Evolutionary conservation across 2,888 invertebrate species (phyloP).

Genomic region (Corbicula japonica): DNA sequence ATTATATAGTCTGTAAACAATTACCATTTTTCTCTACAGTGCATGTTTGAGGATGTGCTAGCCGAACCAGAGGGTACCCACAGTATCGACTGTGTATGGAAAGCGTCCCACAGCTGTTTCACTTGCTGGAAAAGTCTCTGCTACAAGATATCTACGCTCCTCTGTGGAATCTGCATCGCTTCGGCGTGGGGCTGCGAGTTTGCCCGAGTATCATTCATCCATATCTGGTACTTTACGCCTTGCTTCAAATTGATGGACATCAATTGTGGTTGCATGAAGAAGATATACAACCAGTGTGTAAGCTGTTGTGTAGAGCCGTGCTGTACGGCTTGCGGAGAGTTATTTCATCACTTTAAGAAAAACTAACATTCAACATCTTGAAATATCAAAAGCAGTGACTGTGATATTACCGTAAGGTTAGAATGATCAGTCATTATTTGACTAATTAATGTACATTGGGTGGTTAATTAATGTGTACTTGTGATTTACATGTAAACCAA

Average conservation of each 20-base stretch:
- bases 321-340: conserved; percentile 71
- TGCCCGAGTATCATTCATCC: conserved; percentile 88
- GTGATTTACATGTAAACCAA: too few species aligned
- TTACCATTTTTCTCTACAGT: conserved; percentile 60
- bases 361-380: too few species aligned
- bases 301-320: conserved; percentile 86
- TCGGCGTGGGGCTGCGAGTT: conserved; percentile 87
- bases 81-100: conserved; percentile 90
- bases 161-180: conserved; percentile 90
- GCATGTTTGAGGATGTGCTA: conserved; percentile 78
- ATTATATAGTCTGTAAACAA: too few species aligned
- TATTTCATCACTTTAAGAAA: conserved; percentile 72
- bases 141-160: conserved; percentile 90
- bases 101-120: conserved; percentile 89
- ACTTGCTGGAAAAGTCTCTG: conserved; percentile 90
- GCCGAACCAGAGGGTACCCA: conserved; percentile 77
- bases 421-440: too few species aligned
- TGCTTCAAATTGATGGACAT: conserved; percentile 90
- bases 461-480: too few species aligned
- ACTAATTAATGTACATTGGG: too few species aligned
- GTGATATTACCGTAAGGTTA: too few species aligned
- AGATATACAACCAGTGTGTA: conserved; percentile 87
- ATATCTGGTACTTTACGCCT: conserved; percentile 92
- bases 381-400: too few species aligned
- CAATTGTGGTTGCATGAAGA: conserved; percentile 84